Percentiles rank a stretch among this genome's conserved stretches.
These are phyloP conservation scores for Paragorgia papillata DNA, from an alignment of 92 coral and sea anemone genomes.

Conservation along the genomic window DNA sequence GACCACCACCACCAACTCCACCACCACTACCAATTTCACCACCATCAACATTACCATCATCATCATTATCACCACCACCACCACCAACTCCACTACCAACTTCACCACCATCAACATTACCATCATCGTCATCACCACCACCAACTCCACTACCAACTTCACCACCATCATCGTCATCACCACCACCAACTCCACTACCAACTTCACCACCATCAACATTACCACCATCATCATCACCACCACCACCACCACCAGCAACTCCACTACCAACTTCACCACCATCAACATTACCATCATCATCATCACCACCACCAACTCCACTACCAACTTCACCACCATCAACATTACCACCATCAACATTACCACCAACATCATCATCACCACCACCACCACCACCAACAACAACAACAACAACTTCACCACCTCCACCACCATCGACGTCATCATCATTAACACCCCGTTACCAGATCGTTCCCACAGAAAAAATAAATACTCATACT, in stretches of 20 bases:
- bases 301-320: background rate
- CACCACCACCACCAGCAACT: background rate
- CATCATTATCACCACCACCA: background rate
- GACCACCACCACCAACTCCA: background rate
- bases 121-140: slow-evolving; percentile 2
- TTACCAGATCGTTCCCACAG: no score
- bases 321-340: background rate
- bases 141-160: background rate
- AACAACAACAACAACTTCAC: no score
- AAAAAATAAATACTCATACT: slow-evolving; percentile 35
- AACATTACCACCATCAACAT: background rate
- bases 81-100: background rate
- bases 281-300: background rate
- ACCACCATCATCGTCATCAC: slow-evolving; percentile 5
- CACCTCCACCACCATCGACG: no score
- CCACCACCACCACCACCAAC: no score
- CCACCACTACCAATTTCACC: background rate
- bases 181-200: background rate
- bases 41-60: background rate
- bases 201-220: background rate
- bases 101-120: background rate
- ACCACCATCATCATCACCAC: slow-evolving; percentile 1
- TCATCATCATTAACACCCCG: no score
- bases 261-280: background rate
- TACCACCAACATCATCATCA: no score